Evolutionary conservation across 2,113 vertebrate genomes (phyloP), one percentile per base, ranked within the genome.

Genomic region (Toxostoma redivivum): DNA sequence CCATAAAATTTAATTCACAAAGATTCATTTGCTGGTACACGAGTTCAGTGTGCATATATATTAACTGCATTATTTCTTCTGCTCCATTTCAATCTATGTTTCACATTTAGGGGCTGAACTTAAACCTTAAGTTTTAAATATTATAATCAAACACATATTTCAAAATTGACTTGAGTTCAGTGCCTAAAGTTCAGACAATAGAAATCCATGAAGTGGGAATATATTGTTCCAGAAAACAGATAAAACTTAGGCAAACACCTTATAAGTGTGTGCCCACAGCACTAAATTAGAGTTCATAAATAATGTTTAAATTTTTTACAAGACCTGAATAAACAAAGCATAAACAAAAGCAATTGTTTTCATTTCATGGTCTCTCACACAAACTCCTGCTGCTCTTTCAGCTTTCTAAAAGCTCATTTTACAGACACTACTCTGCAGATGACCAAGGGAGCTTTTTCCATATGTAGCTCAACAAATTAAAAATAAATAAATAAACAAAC

Each of bases 401-500:
- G 37, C 11, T 80, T 61, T 67, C 44, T 42, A 61, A 92, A 89
- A 81, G 7, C 9, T 78, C 27, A 7, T 56, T 86, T 93, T 86
- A 31, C 20, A 82, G 45, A 70, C 4, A 15, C 11, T n/a, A 12
- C 11, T 70, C 47, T 20, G 28, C 30, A 70, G 51, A 15, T 51
- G 47, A 86, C 9, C 24, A 66, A 66, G 51, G 15, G 10, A 83
- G 28, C 2, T 57, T 61, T 73, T 67, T 35, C 16, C 38, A 84
- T 13, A 17, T 0, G 0, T n/a, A 44, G 14, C 5, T 78, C 21
- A 64, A 86, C 13, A 51, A 60, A 8, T 19, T 48, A 31, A 70
- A 18, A 53, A 30, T 19, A 66, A 56, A 30, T 24, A 15, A 62
- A 61, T 10, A 53, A 47, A 80, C 1, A 44, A 35, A 27, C 2